phyloP scores from a whole-genome alignment of 2,113 vertebrate species.

The Odontesthes bonariensis region DNA sequence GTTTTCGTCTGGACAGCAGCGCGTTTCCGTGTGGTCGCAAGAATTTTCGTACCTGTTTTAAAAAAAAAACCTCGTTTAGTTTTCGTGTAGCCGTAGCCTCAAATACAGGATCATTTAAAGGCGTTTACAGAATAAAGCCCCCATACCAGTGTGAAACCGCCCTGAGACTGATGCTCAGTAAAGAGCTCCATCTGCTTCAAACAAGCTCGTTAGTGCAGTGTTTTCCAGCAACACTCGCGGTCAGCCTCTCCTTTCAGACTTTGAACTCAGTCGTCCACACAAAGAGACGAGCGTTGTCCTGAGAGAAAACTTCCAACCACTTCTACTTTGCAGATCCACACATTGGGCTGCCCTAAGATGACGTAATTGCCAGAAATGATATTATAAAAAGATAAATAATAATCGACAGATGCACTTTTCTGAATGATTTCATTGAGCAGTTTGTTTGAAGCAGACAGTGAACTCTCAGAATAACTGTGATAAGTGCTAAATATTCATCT shows the following conservation, averaged over 20 bases:
- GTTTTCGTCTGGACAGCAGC: no score
- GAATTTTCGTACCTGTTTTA: no score
- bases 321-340: not conserved
- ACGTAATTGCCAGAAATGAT: not conserved
- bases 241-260: no score
- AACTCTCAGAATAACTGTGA: conserved; percentile 23
- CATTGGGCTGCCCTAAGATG: not conserved
- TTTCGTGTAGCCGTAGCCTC: no score
- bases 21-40: no score
- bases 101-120: not conserved
- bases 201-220: not conserved
- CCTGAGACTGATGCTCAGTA: not conserved
- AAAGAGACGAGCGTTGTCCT: not conserved
- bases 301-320: not conserved
- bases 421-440: no score
- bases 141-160: conserved; percentile 19
- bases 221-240: no score
- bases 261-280: no score
- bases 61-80: no score
- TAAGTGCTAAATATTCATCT: conserved; percentile 40
- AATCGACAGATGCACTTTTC: not conserved
- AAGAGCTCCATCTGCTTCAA: conserved; percentile 15
- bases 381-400: not conserved
- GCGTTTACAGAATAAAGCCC: not conserved
- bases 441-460: conserved; percentile 19